Evolutionary conservation across 2,113 vertebrate species (phyloP).

Genomic region (Urocitellus parryii): DNA sequence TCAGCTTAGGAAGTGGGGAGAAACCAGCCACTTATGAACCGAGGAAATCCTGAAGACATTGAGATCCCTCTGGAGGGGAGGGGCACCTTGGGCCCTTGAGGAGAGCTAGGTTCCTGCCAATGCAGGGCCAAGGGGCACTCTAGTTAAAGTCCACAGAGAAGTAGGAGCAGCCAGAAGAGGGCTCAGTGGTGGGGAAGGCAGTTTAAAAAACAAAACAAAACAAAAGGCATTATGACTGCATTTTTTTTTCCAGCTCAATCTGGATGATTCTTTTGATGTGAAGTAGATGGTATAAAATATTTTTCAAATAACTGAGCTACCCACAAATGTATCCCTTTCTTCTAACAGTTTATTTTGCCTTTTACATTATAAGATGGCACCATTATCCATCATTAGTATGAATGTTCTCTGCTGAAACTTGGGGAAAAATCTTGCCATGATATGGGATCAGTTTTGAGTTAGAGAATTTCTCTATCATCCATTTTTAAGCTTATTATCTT

Average conservation of each 20-base stretch:
- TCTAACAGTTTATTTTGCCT: not conserved
- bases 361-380: not conserved
- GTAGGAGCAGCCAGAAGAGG: no score
- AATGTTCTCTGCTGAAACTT: not conserved
- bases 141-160: not conserved
- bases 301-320: constrained; percentile 2
- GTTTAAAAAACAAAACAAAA: no score
- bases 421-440: no score
- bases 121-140: not conserved
- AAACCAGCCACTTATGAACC: not conserved
- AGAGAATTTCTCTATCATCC: not conserved
- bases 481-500: not conserved
- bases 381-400: not conserved
- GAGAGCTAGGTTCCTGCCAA: not conserved
- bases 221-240: not conserved
- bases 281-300: not conserved
- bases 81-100: fast-evolving
- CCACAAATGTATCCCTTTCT: not conserved
- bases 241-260: not conserved
- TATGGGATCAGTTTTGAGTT: not conserved
- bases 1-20: not conserved
- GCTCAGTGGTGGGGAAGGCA: not conserved
- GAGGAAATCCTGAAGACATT: not conserved
- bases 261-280: not conserved
- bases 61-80: not conserved